A percentile compares a stretch with the other conserved stretches of the same genome.
These are phyloP conservation scores for Cheirogaleus medius DNA, from an alignment of 2,113 vertebrate species.

Conservation along the genomic window DNA sequence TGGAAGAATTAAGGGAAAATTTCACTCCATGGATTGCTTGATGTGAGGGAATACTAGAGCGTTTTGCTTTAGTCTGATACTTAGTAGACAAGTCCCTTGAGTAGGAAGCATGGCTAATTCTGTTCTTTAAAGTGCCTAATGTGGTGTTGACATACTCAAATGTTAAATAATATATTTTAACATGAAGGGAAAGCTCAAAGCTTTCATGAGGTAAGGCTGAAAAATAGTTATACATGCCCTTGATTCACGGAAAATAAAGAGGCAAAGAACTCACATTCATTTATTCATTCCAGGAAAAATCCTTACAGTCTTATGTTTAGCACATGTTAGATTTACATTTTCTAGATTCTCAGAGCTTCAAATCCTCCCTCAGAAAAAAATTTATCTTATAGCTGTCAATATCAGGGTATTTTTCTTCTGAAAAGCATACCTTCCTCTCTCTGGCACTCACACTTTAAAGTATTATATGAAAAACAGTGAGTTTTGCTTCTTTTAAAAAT, in stretches of 20 bases:
- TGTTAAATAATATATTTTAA: slow-evolving; percentile 78
- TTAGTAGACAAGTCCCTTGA: slow-evolving; percentile 73
- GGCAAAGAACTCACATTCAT: slow-evolving; percentile 39
- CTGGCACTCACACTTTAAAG: background rate
- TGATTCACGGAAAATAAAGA: slow-evolving; percentile 64
- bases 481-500: slow-evolving; percentile 34
- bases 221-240: slow-evolving; percentile 48
- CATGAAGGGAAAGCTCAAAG: slow-evolving; percentile 68
- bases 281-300: slow-evolving; percentile 51
- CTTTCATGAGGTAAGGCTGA: slow-evolving; percentile 66
- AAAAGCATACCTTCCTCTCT: background rate
- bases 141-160: slow-evolving; percentile 73
- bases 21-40: slow-evolving; percentile 5
- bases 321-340: slow-evolving; percentile 49
- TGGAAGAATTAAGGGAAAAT: slow-evolving; percentile 56
- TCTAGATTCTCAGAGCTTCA: slow-evolving; percentile 34
- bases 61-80: slow-evolving; percentile 68
- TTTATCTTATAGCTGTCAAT: background rate
- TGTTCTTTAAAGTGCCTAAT: slow-evolving; percentile 72
- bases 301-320: slow-evolving; percentile 42
- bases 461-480: background rate
- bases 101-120: slow-evolving; percentile 71
- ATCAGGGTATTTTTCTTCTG: background rate
- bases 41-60: slow-evolving; percentile 61
- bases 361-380: background rate